phyloP scores from a whole-genome alignment of 2,888 invertebrate species.

The Chrysolina haemoptera region DNA sequence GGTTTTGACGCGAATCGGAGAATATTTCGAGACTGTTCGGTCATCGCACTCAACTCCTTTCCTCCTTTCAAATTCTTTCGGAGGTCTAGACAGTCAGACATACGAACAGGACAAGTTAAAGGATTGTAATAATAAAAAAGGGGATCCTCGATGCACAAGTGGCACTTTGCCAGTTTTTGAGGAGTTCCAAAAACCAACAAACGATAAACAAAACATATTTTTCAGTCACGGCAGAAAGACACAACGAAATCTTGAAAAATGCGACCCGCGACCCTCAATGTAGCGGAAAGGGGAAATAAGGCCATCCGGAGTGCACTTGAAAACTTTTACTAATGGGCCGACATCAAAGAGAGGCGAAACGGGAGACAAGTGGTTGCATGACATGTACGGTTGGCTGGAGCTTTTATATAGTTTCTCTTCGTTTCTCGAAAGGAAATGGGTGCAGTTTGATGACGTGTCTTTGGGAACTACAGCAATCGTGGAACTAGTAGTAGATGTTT shows the following conservation, averaged over 20 bases:
- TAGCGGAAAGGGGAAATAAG: constrained; percentile 14
- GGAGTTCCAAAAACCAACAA: not conserved
- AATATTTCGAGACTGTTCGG: too few species aligned
- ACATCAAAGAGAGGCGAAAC: constrained; percentile 10
- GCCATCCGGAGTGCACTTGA: not conserved
- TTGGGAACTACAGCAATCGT: not conserved
- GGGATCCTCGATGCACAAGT: too few species aligned
- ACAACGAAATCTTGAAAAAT: not conserved
- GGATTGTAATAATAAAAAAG: too few species aligned
- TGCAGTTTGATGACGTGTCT: not conserved
- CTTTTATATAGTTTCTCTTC: not conserved
- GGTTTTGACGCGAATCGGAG: too few species aligned
- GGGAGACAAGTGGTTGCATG: not conserved
- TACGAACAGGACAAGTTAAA: too few species aligned
- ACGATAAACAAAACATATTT: not conserved
- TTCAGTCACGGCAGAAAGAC: not conserved
- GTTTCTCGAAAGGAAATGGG: not conserved
- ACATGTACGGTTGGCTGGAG: not conserved
- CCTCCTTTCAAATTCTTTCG: too few species aligned
- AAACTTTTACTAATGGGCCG: constrained; percentile 13
- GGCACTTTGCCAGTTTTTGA: too few species aligned
- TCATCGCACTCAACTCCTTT: too few species aligned
- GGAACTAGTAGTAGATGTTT: not conserved
- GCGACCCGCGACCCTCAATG: not conserved
- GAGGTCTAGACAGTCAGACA: too few species aligned